Percentiles rank a stretch among this genome's conserved stretches.
Conservation (phyloP, 2,113 vertebrate genomes). For the Hymenochirus boettgeri region DNA sequence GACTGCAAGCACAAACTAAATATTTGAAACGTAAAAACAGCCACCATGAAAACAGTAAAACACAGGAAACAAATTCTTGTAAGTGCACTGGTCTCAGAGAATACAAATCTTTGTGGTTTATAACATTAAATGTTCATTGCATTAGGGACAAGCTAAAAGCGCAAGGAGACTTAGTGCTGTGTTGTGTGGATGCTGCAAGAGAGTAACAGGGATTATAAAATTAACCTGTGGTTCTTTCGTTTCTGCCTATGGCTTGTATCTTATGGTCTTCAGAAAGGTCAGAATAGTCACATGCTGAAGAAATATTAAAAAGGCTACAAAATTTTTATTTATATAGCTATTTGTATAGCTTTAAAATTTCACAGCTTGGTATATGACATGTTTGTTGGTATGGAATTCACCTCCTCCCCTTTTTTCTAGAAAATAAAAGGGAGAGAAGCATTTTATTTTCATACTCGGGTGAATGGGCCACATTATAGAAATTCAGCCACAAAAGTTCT, state of each 20-base stretch:
- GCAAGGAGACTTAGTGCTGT: background rate
- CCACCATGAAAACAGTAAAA: background rate
- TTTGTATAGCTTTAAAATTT: too few relatives aligned
- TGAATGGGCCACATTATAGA: too few relatives aligned
- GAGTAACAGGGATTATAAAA: background rate
- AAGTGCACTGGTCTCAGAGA: background rate
- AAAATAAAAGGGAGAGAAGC: too few relatives aligned
- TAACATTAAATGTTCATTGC: background rate
- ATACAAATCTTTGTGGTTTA: background rate
- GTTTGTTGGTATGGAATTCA: background rate
- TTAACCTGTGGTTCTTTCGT: background rate
- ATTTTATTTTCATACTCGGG: too few relatives aligned
- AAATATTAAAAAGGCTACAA: too few relatives aligned
- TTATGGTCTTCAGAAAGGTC: background rate
- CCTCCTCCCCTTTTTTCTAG: too few relatives aligned
- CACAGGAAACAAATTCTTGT: slow-evolving; percentile 3
- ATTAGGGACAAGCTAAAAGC: slow-evolving; percentile 3
- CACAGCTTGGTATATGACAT: too few relatives aligned
- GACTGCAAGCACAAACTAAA: slow-evolving; percentile 21
- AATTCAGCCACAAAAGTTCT: too few relatives aligned
- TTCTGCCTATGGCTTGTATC: background rate
- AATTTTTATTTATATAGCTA: too few relatives aligned
- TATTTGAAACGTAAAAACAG: slow-evolving; percentile 15
- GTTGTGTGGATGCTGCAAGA: background rate
- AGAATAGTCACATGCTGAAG: background rate